These are phyloP conservation scores for Meles meles DNA, from an alignment of 2,113 vertebrate genomes.

Conservation along the genomic window DNA sequence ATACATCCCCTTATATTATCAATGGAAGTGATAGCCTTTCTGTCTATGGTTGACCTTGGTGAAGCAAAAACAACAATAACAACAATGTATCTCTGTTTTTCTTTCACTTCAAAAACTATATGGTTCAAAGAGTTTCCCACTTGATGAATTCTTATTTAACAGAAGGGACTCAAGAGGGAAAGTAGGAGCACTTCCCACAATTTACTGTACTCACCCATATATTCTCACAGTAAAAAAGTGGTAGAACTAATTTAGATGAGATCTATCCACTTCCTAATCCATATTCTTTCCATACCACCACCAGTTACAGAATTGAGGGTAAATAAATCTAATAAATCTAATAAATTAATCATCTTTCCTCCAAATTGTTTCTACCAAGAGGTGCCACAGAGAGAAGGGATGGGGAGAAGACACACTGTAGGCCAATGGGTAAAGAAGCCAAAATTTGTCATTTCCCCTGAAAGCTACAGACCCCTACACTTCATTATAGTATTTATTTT, in stretches of 20 bases:
- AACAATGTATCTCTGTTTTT: not conserved
- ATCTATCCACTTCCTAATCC: not conserved
- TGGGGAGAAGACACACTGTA: not conserved
- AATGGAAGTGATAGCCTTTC: not conserved
- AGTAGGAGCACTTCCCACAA: slow-evolving; percentile 75
- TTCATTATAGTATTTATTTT: not conserved
- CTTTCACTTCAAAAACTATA: slow-evolving; percentile 70
- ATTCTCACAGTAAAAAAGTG: not conserved
- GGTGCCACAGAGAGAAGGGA: not conserved
- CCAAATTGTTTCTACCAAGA: not conserved
- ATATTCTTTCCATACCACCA: not conserved
- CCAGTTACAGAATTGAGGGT: not conserved
- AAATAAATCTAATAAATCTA: not conserved
- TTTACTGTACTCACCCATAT: not conserved
- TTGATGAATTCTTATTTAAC: slow-evolving; percentile 73
- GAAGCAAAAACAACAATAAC: not conserved
- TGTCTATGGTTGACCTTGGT: not conserved
- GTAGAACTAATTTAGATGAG: not conserved
- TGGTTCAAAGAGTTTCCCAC: slow-evolving; percentile 78
- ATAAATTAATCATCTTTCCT: not conserved
- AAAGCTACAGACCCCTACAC: not conserved
- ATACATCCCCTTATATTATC: not conserved
- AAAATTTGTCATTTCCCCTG: not conserved
- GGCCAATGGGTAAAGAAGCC: not conserved
- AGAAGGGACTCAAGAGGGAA: slow-evolving; percentile 71